Evolutionary conservation across 2,797 vertebrate genomes (phyloP), one percentile per base, ranked within the genome.

Genomic region (Microctenopoma steveboyesi): DNA sequence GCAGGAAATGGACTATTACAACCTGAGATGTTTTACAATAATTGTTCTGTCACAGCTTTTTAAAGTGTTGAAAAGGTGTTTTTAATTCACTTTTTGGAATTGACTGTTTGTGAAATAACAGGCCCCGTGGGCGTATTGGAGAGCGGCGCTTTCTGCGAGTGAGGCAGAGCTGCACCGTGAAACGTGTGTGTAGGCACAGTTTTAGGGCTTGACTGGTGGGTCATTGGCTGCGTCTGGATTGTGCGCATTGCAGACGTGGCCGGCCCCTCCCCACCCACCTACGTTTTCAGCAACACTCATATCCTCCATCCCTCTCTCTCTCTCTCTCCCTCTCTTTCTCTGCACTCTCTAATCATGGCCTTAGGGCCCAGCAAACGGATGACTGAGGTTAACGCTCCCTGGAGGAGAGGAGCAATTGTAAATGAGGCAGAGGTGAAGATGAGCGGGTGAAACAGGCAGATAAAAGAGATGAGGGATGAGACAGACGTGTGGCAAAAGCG

Each of bases 371-470:
- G 81, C 45, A 61, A 85, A 78, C 37, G 52, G 74, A 79, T 47
- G 65, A 79, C 85, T 74, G 81, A 83, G 90, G 90, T 91, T 89
- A 90, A 88, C 71, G 33, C 81, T 90, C 77, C 85, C 88, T 59
- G 0, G 83, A 87, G 81, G 84, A 90, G 57, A 70, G 71, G 68
- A 82, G 78, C 76, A 55, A 81, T 83, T 87, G 85, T 89, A 90
- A 90, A 90, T 86, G 86, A 91, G 83, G 85, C 81, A 75, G 82
- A 90, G 89, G 91, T 89, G 86, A 91, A 83, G 85, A 74, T 85
- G 86, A 89, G 72, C 50, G 65, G 79, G 78, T 82, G 86, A 89
- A 89, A 82, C 83, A 76, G 78, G 78, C 82, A 86, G 86, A 92
- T 90, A 86, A 90, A 88, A 85, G 81, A 74, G 69, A 82, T 73